Conservation (phyloP, 2,797 vertebrate species). For the Malurus leucopterus region DNA sequence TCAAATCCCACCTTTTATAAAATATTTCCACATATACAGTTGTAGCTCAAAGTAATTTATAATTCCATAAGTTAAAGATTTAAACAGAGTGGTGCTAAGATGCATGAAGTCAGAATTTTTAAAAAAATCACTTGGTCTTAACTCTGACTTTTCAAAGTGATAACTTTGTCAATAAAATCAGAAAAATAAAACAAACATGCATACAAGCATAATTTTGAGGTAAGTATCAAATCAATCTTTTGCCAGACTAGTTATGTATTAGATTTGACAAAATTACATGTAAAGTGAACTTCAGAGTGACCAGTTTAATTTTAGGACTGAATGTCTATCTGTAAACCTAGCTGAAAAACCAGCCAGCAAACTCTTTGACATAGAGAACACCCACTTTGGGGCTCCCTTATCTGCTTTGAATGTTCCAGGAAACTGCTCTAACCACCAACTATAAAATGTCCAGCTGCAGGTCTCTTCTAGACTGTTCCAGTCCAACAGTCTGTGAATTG, state of each 20-base stretch:
- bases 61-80: neutral
- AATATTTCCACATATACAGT: neutral
- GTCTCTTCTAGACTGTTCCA: neutral
- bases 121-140: fast-evolving
- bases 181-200: neutral
- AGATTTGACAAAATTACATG: neutral
- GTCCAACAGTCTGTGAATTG: neutral
- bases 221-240: neutral
- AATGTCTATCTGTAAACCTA: neutral
- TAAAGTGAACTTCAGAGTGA: neutral
- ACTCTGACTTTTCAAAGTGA: neutral
- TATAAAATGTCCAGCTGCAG: neutral
- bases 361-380: neutral
- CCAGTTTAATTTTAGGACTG: neutral
- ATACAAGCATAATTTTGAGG: neutral
- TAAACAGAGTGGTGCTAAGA: neutral
- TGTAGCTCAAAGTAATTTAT: neutral
- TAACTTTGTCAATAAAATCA: neutral
- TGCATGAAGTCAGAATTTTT: neutral
- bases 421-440: neutral
- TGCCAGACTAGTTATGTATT: neutral
- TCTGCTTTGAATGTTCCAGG: neutral
- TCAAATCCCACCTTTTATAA: neutral
- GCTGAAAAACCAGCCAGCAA: neutral
- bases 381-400: neutral